Evolutionary conservation across 2,888 invertebrate genomes (phyloP), one percentile per base, ranked within the genome.

Genomic region (Dorcus parallelipipedus): DNA sequence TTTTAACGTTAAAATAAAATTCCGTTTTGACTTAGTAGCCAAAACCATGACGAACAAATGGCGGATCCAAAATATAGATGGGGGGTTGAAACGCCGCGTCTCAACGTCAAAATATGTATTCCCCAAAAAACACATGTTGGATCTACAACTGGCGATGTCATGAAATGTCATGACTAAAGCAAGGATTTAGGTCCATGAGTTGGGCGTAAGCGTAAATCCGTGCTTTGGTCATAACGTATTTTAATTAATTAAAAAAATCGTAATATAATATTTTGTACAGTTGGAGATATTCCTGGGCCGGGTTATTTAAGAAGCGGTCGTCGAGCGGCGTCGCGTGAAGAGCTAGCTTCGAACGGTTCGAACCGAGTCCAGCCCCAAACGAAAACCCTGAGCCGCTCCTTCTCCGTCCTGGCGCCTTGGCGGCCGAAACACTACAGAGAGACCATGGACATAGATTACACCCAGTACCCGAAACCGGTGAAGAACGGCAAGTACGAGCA

Each of bases 351-450:
- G 9, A 82, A 84, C 64, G 80, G 82, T 71, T 83, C 85, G 3
- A 86, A 85, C 49, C 83, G 84, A 69, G 74, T 83, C 60, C 81
- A 82, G 62, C 80, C 83, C 9, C 87, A 90, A 75, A 85, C 87
- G 50, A 84, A 86, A 67, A 90, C 87, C 47, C 86, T 91, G 23
- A 90, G 91, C 9, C 82, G 88, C 50, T 91, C 91, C 60, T 91
- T 93, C 69, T 91, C 91, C 3, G 87, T 93, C 66, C 82, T 92
- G 71, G 91, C 93, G 0, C 93, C 93, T 3, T 93, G 92, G 92
- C 87, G 87, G 59, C 92, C 93, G 2, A 84, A 86, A 63, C 87
- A 89, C 70, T 83, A 86, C 70, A 83, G 82, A 70, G 91, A 91
- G 68, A 86, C 85, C 54, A 85, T 87, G 72, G 91, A 91, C 78